Base-by-base conservation (phyloP, 2,113 vertebrate genomes). In the Labeo catla region DNA sequence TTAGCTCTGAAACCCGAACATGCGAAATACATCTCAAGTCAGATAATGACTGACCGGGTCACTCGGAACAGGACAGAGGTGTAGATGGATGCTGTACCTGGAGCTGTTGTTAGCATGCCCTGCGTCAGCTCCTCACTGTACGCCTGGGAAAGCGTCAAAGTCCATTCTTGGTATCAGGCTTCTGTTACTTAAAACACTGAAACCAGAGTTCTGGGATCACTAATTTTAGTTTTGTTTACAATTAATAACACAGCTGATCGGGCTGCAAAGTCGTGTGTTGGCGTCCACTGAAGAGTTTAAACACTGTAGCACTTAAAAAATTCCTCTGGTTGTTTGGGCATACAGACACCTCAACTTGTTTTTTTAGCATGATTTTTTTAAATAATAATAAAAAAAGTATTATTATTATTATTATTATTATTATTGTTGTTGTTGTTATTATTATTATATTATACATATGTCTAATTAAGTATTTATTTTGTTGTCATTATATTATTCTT, bases 1-100 rank as follows among this genome's bases (percentile, higher is more conserved):
- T 57, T 47, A 43, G 45, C 77, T 36, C 84, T 54, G 76, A 70
- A 82, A 82, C 43, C 21, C 49, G 34, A 77, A 43, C 84, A 57
- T 16, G 47, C 1, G 61, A 85, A 73, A 39, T 23, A 57, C 76
- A 45, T 78, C 65, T 70, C 47, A 43, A 79, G 49, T 78, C 34
- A n/a, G 50, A 85, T 85, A 85, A 85, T 68, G 49, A 77, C 65
- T 43, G 28, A 21, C 57, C 5, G 65, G 76, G 61, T 52, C 76
- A 19, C 16, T 68, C 47, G 8, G 34, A 85, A 50, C 63, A 66
- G 74, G 36, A 49, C 47, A 54, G 47, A 79, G 61, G 76, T 78
- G 76, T 70, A 85, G 61, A 85, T 21, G 34, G 61, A 79, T 85
- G 76, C 76, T 52, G 36, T 79, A 57, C 36, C 76, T 10, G 11